Base-by-base conservation (phyloP, 2,797 vertebrate genomes). In the Pagetopsis macropterus region DNA sequence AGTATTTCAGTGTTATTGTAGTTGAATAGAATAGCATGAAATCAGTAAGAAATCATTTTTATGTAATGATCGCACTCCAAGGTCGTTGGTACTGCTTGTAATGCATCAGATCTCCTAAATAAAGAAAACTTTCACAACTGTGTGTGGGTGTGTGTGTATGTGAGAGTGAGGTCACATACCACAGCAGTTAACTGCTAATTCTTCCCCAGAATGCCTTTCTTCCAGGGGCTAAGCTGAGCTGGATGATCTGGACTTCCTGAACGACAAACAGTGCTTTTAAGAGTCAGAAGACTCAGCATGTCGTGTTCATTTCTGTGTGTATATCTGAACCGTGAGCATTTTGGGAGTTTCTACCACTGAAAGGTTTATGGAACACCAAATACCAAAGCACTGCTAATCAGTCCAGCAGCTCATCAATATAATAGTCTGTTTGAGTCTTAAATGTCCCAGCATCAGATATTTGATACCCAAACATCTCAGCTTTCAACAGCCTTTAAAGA, bases 1-100 rank as follows among this genome's bases (percentile, higher is more conserved):
- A 27, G 27, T 78, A 52, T 73, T 70, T 67, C 80, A 75, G 83
- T 89, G 79, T 88, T 88, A 83, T 71, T 76, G 33, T 89, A 86
- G 70, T 73, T 72, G 17, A 58, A 5, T 78, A 80, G 72, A 65
- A 37, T 73, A 63, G 41, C 66, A 70, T 72, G 46, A 16, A 88
- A 91, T 91, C 76, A 84, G 69, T 15, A 76, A 79, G 55, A 65
- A 85, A 83, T 86, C 75, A 78, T 65, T 82, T 84, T 19, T 51
- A 58, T 87, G 65, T 78, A 78, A 85, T 84, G 78, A 90, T 90
- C 73, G 54, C 91, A 91, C 91, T 91, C 87, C 88, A 50, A 79
- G 76, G 72, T 84, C 4, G 48, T 83, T 71, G 64, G 82, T 78
- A 76, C 63, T 78, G 64, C 67, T 82, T 88, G 72, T 88, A 70